A percentile compares a stretch with the other conserved stretches of the same genome.
phyloP scores from a whole-genome alignment of 2,888 invertebrate species.

The Mimumesa dahlbomi region DNA sequence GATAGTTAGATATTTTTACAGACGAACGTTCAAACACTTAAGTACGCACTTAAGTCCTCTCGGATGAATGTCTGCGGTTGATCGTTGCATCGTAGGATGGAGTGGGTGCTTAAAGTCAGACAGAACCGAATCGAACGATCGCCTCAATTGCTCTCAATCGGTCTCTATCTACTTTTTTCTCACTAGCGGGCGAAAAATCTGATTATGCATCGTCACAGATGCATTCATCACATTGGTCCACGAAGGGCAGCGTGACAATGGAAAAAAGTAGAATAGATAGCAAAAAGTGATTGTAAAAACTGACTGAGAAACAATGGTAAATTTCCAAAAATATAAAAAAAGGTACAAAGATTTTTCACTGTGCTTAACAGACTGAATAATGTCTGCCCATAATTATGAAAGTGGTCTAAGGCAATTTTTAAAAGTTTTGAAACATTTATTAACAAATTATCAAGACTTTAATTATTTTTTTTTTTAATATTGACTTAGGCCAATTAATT shows the following conservation, averaged over 20 bases:
- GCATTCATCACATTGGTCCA: too few relatives aligned
- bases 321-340: neutral
- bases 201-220: constrained; percentile 2
- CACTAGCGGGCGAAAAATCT: constrained; percentile 28
- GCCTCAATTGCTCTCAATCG: constrained; percentile 54
- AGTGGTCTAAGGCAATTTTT: too few relatives aligned
- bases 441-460: too few relatives aligned
- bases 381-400: too few relatives aligned
- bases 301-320: too few relatives aligned
- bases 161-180: constrained; percentile 6
- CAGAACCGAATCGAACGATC: constrained; percentile 47
- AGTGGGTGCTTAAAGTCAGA: constrained; percentile 42
- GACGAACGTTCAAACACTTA: constrained; percentile 37
- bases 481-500: too few relatives aligned
- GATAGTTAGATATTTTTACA: constrained; percentile 39
- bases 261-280: too few relatives aligned
- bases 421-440: too few relatives aligned
- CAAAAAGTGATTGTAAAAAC: too few relatives aligned
- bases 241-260: constrained; percentile 4
- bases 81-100: constrained; percentile 14
- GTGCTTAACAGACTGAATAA: neutral
- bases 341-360: neutral
- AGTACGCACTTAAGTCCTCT: constrained; percentile 30
- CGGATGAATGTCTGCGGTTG: constrained; percentile 28
- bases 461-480: too few relatives aligned